These are phyloP conservation scores for Astropecten irregularis DNA, from an alignment of 53 echinoderm and acorn worm genomes.

Conservation along the genomic window DNA sequence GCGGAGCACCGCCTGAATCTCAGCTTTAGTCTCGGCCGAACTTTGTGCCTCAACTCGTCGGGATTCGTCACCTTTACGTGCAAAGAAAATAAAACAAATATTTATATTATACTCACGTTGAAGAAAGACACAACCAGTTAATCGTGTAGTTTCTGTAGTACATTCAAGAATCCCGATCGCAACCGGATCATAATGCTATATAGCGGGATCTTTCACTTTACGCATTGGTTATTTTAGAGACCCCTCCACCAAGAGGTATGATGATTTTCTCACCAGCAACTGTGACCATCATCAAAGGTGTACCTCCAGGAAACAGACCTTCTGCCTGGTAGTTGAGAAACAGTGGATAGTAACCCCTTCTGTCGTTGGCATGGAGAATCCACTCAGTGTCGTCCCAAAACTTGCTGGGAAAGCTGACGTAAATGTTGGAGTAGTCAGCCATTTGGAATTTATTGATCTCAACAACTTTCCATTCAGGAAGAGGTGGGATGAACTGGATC, in stretches of 20 bases:
- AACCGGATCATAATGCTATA: too few species aligned
- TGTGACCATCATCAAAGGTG: slow-evolving; percentile 32
- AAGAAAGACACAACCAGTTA: too few species aligned
- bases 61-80: slow-evolving; percentile 49
- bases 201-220: too few species aligned
- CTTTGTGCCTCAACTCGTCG: slow-evolving; percentile 54
- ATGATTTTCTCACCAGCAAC: slow-evolving; percentile 35
- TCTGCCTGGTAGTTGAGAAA: slow-evolving; percentile 49
- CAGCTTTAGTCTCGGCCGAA: slow-evolving; percentile 29
- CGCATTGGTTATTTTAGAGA: too few species aligned
- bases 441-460: slow-evolving; percentile 46
- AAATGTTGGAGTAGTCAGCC: slow-evolving; percentile 57
- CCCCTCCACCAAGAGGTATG: too few species aligned
- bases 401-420: slow-evolving; percentile 50
- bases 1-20: slow-evolving; percentile 48
- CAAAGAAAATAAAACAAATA: background rate
- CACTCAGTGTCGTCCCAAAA: slow-evolving; percentile 66
- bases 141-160: too few species aligned
- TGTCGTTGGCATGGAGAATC: slow-evolving; percentile 47
- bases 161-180: too few species aligned
- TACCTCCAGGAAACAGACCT: slow-evolving; percentile 33
- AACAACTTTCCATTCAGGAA: slow-evolving; percentile 59
- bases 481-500: slow-evolving; percentile 56
- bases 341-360: slow-evolving; percentile 58
- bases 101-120: too few species aligned